Evolutionary conservation across 2,797 vertebrate species (phyloP), one percentile per base, ranked within the genome.

Genomic region (Neosilurus mollespiculum): DNA sequence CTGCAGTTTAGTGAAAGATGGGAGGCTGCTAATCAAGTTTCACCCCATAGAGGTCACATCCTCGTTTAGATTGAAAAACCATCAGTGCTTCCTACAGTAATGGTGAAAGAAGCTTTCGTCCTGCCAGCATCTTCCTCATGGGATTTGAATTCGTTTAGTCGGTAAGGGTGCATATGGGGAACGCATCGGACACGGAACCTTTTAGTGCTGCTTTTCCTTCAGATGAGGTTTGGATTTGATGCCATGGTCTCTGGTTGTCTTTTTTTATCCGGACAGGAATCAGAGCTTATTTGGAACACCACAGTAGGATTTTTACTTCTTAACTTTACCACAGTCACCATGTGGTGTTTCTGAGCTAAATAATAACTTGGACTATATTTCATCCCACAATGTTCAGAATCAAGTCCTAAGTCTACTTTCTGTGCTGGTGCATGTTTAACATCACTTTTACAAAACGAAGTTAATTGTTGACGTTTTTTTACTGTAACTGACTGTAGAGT

Each of bases 221-320:
- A 88, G 86, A 78, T 84, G 30, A 88, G 84, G 84, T 78, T 80
- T 67, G 82, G 88, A 87, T 88, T 71, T 83, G 84, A 90, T 91
- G 84, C 81, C 78, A 24, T 78, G 81, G 84, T 84, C 85, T 82
- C 82, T 83, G 62, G 37, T 3, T 72, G 51, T 9, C n/a, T 26
- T 72, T 24, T 81, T 70, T 30, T 71, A 72, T 70, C 78, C 88
- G 86, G 82, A n/a, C 81, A 83, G 86, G 85, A 86, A 86, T 72
- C 82, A 85, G 87, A 87, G 86, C 67, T 81, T 80, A 11, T n/a
- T 62, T 61, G 58, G 56, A 83, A 49, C 0, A 58, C 20, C 24
- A 22, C 26, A 58, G 53, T 30, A 30, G 53, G 53, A 58, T 58
- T 34, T 34, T 75, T 26, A 24, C 12, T 16, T 75, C 72, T 76